Conservation (phyloP, 2,888 invertebrate genomes). For the Agrotis exclamationis region DNA sequence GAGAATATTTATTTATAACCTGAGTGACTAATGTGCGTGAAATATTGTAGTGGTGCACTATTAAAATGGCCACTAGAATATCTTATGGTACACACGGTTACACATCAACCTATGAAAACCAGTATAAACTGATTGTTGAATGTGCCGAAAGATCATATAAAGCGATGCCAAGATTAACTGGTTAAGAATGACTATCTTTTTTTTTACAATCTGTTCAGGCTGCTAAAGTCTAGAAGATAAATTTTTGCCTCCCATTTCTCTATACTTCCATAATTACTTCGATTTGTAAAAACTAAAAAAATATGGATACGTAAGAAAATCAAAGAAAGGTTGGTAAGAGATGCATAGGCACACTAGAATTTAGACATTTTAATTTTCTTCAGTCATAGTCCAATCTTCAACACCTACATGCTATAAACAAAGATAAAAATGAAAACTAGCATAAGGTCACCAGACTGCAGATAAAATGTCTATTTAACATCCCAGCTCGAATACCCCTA, state of each 20-base stretch:
- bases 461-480: neutral
- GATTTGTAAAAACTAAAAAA: neutral
- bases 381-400: neutral
- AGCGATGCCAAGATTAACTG: too few relatives aligned
- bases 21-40: conserved; percentile 40
- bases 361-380: neutral
- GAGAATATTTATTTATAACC: conserved; percentile 62
- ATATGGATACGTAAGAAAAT: too few relatives aligned
- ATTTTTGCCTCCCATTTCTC: neutral
- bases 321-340: too few relatives aligned
- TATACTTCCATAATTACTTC: neutral
- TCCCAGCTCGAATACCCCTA: conserved; percentile 17
- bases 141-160: too few relatives aligned
- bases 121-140: too few relatives aligned
- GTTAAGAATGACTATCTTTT: too few relatives aligned
- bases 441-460: neutral
- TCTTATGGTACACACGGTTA: conserved; percentile 4
- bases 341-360: too few relatives aligned
- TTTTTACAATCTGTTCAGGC: neutral
- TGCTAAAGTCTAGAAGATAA: neutral
- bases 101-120: too few relatives aligned
- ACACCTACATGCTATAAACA: neutral
- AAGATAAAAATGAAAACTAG: neutral
- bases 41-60: conserved; percentile 35
- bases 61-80: neutral